Conservation (phyloP, 53 echinoderm and acorn worm genomes). For the Astropecten irregularis region DNA sequence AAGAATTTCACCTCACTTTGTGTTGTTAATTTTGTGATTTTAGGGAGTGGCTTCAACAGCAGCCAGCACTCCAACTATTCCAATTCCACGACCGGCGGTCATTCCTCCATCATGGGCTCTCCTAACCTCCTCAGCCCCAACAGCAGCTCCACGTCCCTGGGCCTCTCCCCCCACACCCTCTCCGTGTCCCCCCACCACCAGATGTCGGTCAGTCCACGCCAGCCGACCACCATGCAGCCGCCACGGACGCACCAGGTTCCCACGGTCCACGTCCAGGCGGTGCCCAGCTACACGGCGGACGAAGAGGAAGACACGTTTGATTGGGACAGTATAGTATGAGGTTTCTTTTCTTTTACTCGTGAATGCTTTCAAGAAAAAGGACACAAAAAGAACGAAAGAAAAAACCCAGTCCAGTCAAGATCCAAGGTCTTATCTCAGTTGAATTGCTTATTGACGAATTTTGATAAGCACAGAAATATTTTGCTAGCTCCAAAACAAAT, state of each 20-base stretch:
- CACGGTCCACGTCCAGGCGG: conserved; percentile 53
- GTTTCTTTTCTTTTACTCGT: too few relatives aligned
- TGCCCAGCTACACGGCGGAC: conserved; percentile 56
- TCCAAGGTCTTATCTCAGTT: too few relatives aligned
- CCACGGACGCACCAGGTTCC: conserved; percentile 42
- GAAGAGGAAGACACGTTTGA: conserved; percentile 84
- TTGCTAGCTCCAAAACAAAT: too few relatives aligned
- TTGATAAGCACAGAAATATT: too few relatives aligned
- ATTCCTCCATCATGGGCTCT: conserved; percentile 67
- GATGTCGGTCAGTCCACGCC: conserved; percentile 3
- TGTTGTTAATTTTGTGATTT: too few relatives aligned
- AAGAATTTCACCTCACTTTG: too few relatives aligned
- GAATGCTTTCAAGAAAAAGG: not conserved
- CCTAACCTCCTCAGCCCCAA: conserved; percentile 87
- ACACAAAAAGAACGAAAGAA: not conserved
- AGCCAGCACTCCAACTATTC: conserved; percentile 87
- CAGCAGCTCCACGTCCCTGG: conserved; percentile 77
- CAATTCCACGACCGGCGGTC: conserved; percentile 73
- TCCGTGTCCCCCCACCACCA: conserved; percentile 35
- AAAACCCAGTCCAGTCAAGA: not conserved
- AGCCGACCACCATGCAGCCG: conserved; percentile 32
- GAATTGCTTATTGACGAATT: too few relatives aligned
- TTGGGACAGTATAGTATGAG: conserved; percentile 77
- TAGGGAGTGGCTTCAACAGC: conserved; percentile 76
- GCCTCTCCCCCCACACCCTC: conserved; percentile 66